Conservation (phyloP, 2,888 invertebrate genomes). For the Drosophila mercatorum region DNA sequence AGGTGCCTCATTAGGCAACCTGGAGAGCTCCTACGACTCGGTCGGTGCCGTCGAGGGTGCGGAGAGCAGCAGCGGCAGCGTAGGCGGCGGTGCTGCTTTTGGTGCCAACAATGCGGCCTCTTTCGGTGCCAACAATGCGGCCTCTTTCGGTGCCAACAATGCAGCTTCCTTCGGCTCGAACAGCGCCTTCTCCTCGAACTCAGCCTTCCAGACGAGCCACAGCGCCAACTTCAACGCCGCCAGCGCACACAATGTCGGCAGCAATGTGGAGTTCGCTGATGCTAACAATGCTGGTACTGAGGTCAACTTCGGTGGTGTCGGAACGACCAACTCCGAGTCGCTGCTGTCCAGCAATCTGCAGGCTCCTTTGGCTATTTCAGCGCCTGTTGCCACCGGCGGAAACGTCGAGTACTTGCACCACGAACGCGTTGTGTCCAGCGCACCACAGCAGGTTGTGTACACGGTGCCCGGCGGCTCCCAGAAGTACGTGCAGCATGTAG, state of each 20-base stretch:
- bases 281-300: conserved; percentile 60
- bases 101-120: conserved; percentile 62
- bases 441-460: conserved; percentile 62
- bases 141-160: conserved; percentile 42
- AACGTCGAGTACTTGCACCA: conserved; percentile 66
- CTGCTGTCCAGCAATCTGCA: conserved; percentile 46
- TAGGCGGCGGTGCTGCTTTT: conserved; percentile 45
- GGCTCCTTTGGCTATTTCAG: conserved; percentile 37
- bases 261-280: conserved; percentile 66
- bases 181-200: conserved; percentile 55
- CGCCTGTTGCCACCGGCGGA: conserved; percentile 42
- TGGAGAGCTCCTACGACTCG: conserved; percentile 65
- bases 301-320: conserved; percentile 64
- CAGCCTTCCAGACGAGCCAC: conserved; percentile 66
- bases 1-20: conserved; percentile 49
- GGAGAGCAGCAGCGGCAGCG: conserved; percentile 32
- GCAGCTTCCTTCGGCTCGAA: conserved; percentile 60
- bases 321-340: conserved; percentile 55
- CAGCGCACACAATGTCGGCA: conserved; percentile 55
- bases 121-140: conserved; percentile 63
- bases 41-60: conserved; percentile 64
- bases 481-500: conserved; percentile 76
- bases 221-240: conserved; percentile 66
- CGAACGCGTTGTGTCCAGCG: conserved; percentile 53
- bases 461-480: conserved; percentile 71